These are phyloP conservation scores for Rousettus leschenaultii DNA, from an alignment of 2,113 vertebrate genomes.

Conservation along the genomic window DNA sequence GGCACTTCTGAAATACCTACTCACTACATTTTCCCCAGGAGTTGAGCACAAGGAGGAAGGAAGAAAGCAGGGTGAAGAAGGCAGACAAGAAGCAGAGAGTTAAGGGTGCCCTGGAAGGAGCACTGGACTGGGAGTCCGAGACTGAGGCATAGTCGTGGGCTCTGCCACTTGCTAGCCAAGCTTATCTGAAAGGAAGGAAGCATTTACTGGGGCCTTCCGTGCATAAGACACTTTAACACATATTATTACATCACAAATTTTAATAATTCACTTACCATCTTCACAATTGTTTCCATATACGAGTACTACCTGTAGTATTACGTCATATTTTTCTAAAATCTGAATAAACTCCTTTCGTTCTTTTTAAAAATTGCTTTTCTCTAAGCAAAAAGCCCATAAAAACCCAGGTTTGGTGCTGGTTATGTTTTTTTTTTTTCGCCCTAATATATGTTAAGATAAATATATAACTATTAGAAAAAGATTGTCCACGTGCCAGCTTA, in stretches of 20 bases:
- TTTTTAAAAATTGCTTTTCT: not conserved
- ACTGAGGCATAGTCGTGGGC: not conserved
- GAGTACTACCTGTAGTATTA: not conserved
- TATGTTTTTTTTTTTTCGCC: not conserved
- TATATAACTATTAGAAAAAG: not conserved
- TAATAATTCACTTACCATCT: not conserved
- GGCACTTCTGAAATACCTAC: not conserved
- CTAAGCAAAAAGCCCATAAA: not conserved
- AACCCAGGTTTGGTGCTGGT: not conserved
- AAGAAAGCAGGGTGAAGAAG: not conserved
- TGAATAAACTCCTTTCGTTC: not conserved
- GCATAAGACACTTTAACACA: not conserved
- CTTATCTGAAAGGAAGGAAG: not conserved
- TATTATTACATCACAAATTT: conserved; percentile 3
- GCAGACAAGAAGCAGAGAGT: not conserved
- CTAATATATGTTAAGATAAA: not conserved
- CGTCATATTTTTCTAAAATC: not conserved
- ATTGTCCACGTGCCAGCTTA: not conserved
- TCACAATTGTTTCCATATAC: not conserved
- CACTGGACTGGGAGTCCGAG: not conserved
- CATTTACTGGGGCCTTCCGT: not conserved
- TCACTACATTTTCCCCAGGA: not conserved
- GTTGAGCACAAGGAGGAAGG: not conserved
- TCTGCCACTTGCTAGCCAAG: not conserved
- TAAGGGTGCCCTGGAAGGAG: not conserved